A percentile compares a stretch with the other conserved stretches of the same genome.
Evolutionary conservation across 2,888 invertebrate genomes (phyloP).

Genomic region (Macrophya annulata): DNA sequence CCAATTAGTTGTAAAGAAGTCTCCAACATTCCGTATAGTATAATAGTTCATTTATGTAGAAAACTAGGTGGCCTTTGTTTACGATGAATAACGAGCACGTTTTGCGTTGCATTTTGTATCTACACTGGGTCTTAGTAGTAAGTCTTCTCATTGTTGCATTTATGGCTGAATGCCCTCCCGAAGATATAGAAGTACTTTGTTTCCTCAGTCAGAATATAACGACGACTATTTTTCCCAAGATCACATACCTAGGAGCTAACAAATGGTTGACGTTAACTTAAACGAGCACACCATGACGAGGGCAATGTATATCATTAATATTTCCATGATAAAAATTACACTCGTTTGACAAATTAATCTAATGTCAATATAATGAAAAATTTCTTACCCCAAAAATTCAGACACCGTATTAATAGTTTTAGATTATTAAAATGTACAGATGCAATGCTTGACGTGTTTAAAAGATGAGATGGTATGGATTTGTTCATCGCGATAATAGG

Average conservation of each 20-base stretch:
- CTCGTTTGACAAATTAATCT: not conserved
- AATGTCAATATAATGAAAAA: not conserved
- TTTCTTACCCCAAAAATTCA: not conserved
- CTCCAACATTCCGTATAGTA: not conserved
- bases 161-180: constrained; percentile 38
- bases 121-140: not conserved
- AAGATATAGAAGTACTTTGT: constrained; percentile 32
- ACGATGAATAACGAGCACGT: constrained; percentile 23
- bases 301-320: constrained; percentile 2
- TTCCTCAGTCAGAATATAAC: constrained; percentile 19
- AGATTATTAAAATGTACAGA: not conserved
- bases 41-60: not conserved
- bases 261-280: constrained; percentile 43
- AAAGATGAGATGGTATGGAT: not conserved
- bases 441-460: not conserved
- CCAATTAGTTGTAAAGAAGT: constrained; percentile 27
- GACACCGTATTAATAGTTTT: not conserved
- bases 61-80: constrained; percentile 24
- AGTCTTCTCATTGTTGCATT: constrained; percentile 49
- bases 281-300: not conserved
- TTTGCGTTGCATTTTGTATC: constrained; percentile 22
- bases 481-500: not conserved
- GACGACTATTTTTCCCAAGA: constrained; percentile 17
- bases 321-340: not conserved
- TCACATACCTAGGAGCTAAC: constrained; percentile 14